Evolutionary conservation across 2,888 invertebrate genomes (phyloP).

Genomic region (Exocentrus adspersus): DNA sequence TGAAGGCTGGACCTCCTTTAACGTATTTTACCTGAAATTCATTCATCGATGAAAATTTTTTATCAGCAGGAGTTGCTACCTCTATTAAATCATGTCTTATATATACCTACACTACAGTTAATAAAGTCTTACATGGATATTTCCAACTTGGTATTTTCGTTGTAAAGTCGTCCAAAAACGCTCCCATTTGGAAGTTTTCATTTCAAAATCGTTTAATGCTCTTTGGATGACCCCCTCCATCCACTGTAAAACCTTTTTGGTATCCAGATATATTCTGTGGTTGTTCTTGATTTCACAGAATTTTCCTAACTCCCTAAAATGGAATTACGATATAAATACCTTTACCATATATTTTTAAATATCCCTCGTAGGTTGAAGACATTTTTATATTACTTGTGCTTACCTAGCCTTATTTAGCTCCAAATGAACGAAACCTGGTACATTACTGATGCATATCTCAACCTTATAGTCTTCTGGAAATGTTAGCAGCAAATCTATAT

Average conservation of each 20-base stretch:
- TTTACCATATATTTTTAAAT: no score
- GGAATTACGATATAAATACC: neutral
- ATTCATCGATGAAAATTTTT: no score
- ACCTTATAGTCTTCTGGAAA: conserved; percentile 64
- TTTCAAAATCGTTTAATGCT: neutral
- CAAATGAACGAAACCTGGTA: conserved; percentile 65
- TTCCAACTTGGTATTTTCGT: no score
- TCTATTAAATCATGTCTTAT: no score
- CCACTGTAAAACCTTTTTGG: conserved; percentile 27
- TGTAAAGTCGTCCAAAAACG: no score
- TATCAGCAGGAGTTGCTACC: no score
- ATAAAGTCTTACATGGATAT: no score
- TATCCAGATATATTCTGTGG: conserved; percentile 22
- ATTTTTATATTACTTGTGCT: conserved; percentile 4
- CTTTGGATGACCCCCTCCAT: conserved; percentile 11
- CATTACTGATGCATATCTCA: conserved; percentile 41
- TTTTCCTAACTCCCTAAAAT: neutral
- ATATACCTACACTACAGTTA: no score
- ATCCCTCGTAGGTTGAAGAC: no score
- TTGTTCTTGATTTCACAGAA: neutral
- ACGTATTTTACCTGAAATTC: conserved; percentile 11
- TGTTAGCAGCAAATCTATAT: conserved; percentile 68
- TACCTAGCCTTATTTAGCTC: conserved; percentile 51
- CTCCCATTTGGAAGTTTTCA: neutral
- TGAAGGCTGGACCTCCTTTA: conserved; percentile 24